These are phyloP conservation scores for Carassius carassius DNA, from an alignment of 2,113 vertebrate species.

Conservation along the genomic window DNA sequence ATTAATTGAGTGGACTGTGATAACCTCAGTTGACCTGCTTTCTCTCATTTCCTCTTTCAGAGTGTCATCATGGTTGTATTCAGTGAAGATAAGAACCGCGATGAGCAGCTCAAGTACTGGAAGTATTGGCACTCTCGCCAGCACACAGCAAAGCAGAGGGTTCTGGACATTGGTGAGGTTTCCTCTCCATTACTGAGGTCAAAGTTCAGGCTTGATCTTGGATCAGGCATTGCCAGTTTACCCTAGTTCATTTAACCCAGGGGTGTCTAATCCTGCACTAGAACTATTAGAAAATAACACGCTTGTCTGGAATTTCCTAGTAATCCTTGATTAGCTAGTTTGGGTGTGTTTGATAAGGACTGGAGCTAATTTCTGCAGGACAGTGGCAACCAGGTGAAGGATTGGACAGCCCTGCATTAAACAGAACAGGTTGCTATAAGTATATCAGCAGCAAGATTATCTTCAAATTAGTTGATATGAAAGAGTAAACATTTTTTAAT, in stretches of 20 bases:
- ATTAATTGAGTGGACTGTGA: not conserved
- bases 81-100: constrained; percentile 94
- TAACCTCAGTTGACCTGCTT: constrained; percentile 3
- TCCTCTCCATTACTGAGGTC: not conserved
- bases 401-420: not conserved
- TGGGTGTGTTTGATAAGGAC: not conserved
- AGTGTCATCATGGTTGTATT: constrained; percentile 98
- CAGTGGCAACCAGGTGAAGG: not conserved
- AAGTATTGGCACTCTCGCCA: constrained; percentile 98
- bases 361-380: not conserved
- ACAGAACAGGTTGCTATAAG: not conserved
- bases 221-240: no score
- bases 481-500: not conserved
- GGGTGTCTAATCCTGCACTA: not conserved
- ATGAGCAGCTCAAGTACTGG: constrained; percentile 96
- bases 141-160: constrained; percentile 95
- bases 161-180: constrained; percentile 91
- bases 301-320: not conserved
- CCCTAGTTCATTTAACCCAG: not conserved
- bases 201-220: not conserved
- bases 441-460: not conserved
- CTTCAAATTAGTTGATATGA: not conserved
- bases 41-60: constrained; percentile 65
- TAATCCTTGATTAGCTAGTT: not conserved
- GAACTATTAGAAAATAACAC: not conserved